Conservation (phyloP, 2,797 vertebrate species). For the Cirrhinus molitorella region DNA sequence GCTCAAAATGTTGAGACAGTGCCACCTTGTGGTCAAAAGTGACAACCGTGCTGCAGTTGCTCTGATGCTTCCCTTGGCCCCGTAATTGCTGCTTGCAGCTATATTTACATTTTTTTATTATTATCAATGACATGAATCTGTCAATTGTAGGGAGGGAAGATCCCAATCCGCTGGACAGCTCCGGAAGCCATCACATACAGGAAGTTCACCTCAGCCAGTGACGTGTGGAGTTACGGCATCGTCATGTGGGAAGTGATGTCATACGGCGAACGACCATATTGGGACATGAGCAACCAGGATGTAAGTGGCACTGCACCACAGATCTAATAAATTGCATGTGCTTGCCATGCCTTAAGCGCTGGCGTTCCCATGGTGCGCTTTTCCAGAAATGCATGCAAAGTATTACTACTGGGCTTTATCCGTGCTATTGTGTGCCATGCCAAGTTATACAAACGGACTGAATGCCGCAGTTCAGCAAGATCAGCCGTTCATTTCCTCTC, state of each 20-base stretch:
- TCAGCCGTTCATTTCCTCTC: constrained; percentile 7
- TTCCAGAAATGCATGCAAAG: background rate
- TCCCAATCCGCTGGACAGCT: constrained; percentile 97
- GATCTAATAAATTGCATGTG: constrained; percentile 36
- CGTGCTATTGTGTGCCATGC: constrained; percentile 14
- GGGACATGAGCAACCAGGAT: constrained; percentile 99
- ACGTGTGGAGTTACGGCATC: constrained; percentile 98
- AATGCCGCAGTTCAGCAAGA: constrained; percentile 7
- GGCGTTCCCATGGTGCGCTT: background rate
- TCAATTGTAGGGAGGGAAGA: constrained; percentile 92
- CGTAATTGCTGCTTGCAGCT: too few relatives aligned
- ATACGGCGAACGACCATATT: constrained; percentile 95
- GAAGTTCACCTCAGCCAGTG: constrained; percentile 96
- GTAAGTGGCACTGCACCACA: constrained; percentile 79
- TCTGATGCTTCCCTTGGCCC: too few relatives aligned
- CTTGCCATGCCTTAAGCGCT: background rate
- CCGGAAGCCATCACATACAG: constrained; percentile 97
- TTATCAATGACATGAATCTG: constrained; percentile 32
- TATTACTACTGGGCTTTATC: background rate
- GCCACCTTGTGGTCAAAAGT: too few relatives aligned
- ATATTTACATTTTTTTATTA: too few relatives aligned
- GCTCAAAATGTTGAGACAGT: too few relatives aligned
- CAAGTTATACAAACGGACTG: constrained; percentile 20
- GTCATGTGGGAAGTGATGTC: constrained; percentile 99
- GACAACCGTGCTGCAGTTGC: too few relatives aligned